phyloP scores from a whole-genome alignment of 2,797 vertebrate genomes.

The Mionectes olivaceus region DNA sequence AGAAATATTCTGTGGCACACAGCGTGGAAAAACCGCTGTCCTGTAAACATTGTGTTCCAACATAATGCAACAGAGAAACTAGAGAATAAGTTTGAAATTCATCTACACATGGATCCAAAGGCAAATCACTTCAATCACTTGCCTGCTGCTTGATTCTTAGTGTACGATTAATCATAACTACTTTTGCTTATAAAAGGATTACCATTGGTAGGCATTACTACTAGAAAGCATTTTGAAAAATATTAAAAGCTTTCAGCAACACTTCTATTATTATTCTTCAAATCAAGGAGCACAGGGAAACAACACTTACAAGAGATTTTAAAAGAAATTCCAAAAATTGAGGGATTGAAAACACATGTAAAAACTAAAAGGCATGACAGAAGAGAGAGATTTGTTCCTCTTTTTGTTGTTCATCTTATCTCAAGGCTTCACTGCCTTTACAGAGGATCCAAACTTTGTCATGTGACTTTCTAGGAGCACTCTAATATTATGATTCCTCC shows the following conservation, averaged over 20 bases:
- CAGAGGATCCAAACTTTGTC: not conserved
- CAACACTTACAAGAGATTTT: not conserved
- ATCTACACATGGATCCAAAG: not conserved
- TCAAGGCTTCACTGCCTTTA: not conserved
- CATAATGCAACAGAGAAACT: not conserved
- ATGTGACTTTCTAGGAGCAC: not conserved
- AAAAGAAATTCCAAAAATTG: not conserved
- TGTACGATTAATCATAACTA: not conserved
- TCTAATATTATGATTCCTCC: not conserved
- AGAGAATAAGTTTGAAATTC: not conserved
- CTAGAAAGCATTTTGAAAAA: not conserved
- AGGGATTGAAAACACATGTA: not conserved
- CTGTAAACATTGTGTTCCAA: not conserved
- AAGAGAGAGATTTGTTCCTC: not conserved
- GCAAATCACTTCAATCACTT: not conserved
- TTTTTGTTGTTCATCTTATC: not conserved
- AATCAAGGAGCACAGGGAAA: not conserved
- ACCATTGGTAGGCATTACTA: not conserved
- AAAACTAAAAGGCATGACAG: not conserved
- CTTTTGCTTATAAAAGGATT: not conserved
- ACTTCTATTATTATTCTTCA: not conserved
- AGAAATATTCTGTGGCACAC: not conserved
- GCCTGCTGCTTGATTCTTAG: not conserved
- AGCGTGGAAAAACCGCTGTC: not conserved
- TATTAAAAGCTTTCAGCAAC: not conserved